These are phyloP conservation scores for Phylloscopus trochilus DNA, from an alignment of 2,113 vertebrate genomes.

Conservation along the genomic window DNA sequence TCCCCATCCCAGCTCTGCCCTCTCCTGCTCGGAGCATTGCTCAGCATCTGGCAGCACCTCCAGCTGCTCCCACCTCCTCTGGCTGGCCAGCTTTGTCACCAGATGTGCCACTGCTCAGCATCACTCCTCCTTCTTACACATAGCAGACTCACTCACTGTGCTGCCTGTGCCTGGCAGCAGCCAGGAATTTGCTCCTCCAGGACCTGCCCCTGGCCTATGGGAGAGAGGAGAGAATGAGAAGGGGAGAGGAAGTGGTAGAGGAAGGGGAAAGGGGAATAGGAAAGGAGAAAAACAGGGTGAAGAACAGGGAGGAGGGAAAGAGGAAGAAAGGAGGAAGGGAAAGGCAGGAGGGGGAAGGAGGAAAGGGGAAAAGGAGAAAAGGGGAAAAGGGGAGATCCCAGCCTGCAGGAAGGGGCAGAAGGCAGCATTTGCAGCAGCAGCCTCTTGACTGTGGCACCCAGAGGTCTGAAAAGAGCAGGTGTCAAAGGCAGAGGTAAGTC, in stretches of 20 bases:
- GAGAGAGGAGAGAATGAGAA: background rate
- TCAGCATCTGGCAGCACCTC: background rate
- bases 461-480: constrained; percentile 74
- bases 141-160: background rate
- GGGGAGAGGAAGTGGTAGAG: no score
- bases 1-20: constrained; percentile 54
- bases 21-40: background rate
- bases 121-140: constrained; percentile 66
- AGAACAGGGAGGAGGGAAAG: no score
- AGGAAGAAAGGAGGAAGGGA: no score
- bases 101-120: constrained; percentile 54
- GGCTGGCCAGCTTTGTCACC: background rate
- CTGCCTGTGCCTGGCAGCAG: constrained; percentile 54
- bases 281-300: background rate
- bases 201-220: constrained; percentile 64
- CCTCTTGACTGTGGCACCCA: constrained; percentile 70
- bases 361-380: background rate
- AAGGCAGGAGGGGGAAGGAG: no score
- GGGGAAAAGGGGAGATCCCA: background rate
- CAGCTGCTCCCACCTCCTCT: background rate
- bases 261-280: no score
- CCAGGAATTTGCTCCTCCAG: constrained; percentile 70
- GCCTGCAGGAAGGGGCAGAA: background rate
- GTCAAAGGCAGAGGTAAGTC: constrained; percentile 60
- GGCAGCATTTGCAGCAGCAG: background rate